Percentiles rank a stretch among this genome's conserved stretches.
Conservation (phyloP, 2,888 invertebrate species). For the Nomada hirtipes region DNA sequence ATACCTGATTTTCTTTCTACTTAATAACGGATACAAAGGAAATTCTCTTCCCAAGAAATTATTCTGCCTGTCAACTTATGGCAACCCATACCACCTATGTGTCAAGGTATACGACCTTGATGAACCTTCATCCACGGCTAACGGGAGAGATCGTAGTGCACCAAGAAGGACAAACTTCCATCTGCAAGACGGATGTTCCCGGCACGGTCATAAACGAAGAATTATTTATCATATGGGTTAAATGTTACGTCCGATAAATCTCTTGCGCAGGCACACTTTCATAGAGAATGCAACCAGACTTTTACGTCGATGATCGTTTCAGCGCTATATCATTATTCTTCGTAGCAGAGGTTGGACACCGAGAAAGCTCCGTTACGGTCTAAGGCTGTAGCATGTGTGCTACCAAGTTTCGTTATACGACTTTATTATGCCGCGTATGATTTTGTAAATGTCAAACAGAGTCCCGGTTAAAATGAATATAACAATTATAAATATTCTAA, state of each 20-base stretch:
- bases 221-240: conserved; percentile 66
- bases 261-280: conserved; percentile 52
- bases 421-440: not conserved
- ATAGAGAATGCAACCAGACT: conserved; percentile 57
- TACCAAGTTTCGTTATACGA: conserved; percentile 16
- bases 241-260: conserved; percentile 64
- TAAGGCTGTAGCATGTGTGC: conserved; percentile 6
- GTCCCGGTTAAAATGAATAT: not conserved
- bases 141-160: conserved; percentile 46
- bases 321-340: conserved; percentile 62
- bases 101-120: conserved; percentile 44
- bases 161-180: conserved; percentile 42
- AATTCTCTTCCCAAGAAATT: not conserved
- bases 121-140: conserved; percentile 45
- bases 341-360: conserved; percentile 49
- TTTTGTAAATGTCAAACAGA: conserved; percentile 10
- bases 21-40: not conserved
- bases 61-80: conserved; percentile 19
- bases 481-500: too few species aligned
- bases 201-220: conserved; percentile 41
- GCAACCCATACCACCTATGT: conserved; percentile 1
- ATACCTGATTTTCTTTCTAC: not conserved
- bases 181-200: conserved; percentile 42
- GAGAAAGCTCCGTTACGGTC: conserved; percentile 64
- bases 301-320: conserved; percentile 64